Evolutionary conservation across 2,797 vertebrate genomes (phyloP).

Genomic region (Cyclura pinguis): DNA sequence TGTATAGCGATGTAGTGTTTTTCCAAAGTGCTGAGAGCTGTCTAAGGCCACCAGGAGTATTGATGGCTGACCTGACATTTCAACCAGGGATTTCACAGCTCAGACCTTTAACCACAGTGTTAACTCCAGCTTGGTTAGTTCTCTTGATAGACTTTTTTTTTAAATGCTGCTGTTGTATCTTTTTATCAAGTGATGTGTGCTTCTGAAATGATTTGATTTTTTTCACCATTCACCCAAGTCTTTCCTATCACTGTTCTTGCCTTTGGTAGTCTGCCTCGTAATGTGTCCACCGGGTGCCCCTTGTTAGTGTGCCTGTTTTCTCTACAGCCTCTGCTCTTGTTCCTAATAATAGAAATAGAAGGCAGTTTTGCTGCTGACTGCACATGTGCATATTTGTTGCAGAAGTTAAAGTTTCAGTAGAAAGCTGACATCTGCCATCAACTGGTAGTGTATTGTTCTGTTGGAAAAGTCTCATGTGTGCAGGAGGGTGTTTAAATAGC

Average conservation of each 20-base stretch:
- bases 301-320: background rate
- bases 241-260: background rate
- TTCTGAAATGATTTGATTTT: background rate
- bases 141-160: background rate
- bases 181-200: background rate
- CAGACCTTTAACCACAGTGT: background rate
- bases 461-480: background rate
- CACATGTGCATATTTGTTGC: background rate
- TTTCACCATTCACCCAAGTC: background rate
- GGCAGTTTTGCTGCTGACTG: background rate
- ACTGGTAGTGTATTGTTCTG: background rate
- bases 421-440: background rate
- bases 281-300: background rate
- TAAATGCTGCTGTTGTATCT: background rate
- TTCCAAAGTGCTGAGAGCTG: background rate
- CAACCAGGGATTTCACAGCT: background rate
- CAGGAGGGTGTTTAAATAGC: background rate
- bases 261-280: background rate
- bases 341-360: background rate
- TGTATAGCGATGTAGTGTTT: background rate
- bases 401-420: background rate
- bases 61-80: background rate
- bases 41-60: background rate
- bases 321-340: background rate
- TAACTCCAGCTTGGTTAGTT: background rate